Evolutionary conservation across 2,888 invertebrate genomes (phyloP), one percentile per base, ranked within the genome.

Genomic region (Anthrax anthrax): DNA sequence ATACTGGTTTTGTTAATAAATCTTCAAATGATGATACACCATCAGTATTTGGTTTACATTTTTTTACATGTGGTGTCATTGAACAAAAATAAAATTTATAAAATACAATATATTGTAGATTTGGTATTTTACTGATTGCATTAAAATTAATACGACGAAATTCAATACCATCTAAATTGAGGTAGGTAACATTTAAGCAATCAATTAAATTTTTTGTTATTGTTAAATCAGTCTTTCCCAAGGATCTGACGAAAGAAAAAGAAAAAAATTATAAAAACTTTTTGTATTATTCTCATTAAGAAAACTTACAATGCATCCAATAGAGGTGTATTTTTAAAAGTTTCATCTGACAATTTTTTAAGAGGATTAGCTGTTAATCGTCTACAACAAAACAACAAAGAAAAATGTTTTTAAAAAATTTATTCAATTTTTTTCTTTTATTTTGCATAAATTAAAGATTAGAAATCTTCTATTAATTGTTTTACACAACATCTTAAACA

Each of bases 71-170:
- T 0, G 77, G 76, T 1, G 75, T 75, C 60, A 72, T 76, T 3
- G 74, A 72, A 55, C 81, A 81, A 57, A 75, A 80, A 54, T 73
- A 71, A 57, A 80, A 81, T 39, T 72, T 73, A 51, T 75, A 74
- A 51, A 78, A 79, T 52, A 77, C 73, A 60, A 78, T 67, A 48
- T 73, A 73, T 47, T 74, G 68, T 18, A 80, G 60, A 13, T 67
- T 65, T 5, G 52, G 52, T 48, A 78, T 63, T 3, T 58, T 51
- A 34, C 67, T 60, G 47, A 80, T 73, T 29, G 72, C 67, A 19
- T 64, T 60, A 38, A 72, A 69, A 43, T 74, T 69, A 12, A 76
- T 71, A 13, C 37, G 37, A n/a, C 42, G 19, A 46, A 73, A 66
- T 43, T 73, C 72, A 18, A 79, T 72, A 4, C 71, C 74, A 46